Base-by-base conservation (phyloP, 2,797 vertebrate species). In the Sardinella longiceps region DNA sequence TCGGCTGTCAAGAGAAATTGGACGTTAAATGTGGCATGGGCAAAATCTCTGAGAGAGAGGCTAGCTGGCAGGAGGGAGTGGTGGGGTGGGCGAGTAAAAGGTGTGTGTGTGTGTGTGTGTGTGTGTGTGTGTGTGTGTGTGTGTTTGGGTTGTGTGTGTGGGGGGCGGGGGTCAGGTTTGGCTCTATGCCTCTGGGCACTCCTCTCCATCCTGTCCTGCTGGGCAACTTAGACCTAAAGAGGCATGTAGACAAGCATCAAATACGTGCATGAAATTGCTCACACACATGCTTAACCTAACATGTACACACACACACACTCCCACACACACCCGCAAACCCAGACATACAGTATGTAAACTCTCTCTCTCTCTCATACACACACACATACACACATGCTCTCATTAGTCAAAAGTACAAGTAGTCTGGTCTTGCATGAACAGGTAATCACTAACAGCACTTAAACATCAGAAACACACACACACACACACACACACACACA, bases 1-100 rank as follows among this genome's bases (percentile, higher is more conserved):
- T 87, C 46, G 50, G 89, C 89, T 91, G 91, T 92, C 93, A 91
- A 86, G 80, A 88, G 90, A 87, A 92, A 90, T 85, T 87, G 84
- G 88, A 90, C 53, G 90, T 88, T 80, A 82, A 37, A 60, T 63
- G 53, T 53, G 14, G 12, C 53, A 51, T 33, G n/a, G 63, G 28
- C 70, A 83, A 51, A 70, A 43, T n/a, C 58, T 83, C 82, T 5
- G 51, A 9, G 23, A 60, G 82, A 83, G 70, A 43, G 70, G 70
- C 70, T 20, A 77, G 28, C 70, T 80, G 56, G 77, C 58, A 83
- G 25, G 23, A 30, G 37, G 18, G 28, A 11, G 25, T 25, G 30
- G 12, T 60, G 63, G 18, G 77, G 23, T 63, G 66, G 74, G 12
- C 63, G 66, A 56, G 48, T 30, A 30, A 7, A 28, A 20, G 53